Evolutionary conservation across 2,113 vertebrate genomes (phyloP), one percentile per base, ranked within the genome.

Genomic region (Steatornis caripensis): DNA sequence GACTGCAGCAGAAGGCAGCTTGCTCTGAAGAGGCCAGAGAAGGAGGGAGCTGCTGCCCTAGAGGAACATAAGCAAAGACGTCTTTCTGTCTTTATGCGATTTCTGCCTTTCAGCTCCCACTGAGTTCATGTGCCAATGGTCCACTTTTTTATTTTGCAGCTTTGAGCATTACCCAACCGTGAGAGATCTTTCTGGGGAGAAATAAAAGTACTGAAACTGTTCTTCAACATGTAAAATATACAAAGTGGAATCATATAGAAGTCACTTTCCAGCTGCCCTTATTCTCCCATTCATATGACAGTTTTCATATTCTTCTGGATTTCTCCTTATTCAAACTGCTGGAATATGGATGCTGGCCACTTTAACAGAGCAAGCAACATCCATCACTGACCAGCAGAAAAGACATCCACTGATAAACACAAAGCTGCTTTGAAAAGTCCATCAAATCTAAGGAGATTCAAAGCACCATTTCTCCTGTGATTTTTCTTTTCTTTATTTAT

Each of bases 201-300:
- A 91, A 92, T 68, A 82, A 60, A 88, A 87, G 14, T 27, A 34
- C 18, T 2, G 90, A 94, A 95, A 92, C 60, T 77, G 80, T 84
- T 90, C 76, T 29, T 87, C 60, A 64, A 93, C 46, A 57, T 21
- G 32, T 53, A 78, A 55, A 79, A 71, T 46, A 54, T 30, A 87
- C 29, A 36, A 87, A 90, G 30, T 26, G 22, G 65, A 94, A 89
- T 72, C 60, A 79, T 30, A 64, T 19, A 87, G 64, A 84, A 79
- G 78, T 57, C 32, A 43, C 69, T 76, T 91, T 85, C 92, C 95
- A 95, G 89, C 77, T 96, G 84, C 80, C 81, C 49, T 84, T 84
- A 11, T 68, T 91, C 89, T 92, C 61, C 49, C 61, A 85, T 85
- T 94, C 81, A 57, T 61, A 48, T 68, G 55, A 87, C 16, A 88